Conservation (phyloP, 2,888 invertebrate species). For the Panopea generosa region DNA sequence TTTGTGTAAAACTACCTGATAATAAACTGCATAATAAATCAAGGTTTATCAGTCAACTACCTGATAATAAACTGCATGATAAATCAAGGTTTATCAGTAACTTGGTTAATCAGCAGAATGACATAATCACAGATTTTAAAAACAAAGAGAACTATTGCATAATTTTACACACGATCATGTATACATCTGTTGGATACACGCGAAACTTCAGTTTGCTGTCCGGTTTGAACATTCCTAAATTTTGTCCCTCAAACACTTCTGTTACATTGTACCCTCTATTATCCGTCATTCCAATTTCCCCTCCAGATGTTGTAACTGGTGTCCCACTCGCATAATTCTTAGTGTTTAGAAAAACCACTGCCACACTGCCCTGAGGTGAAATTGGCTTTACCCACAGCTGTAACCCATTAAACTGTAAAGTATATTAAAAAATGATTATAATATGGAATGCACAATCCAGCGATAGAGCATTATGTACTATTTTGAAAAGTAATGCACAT, state of each 20-base stretch:
- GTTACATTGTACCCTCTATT: conserved; percentile 75
- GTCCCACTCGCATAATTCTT: conserved; percentile 69
- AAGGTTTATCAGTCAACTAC: too few species aligned
- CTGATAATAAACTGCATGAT: too few species aligned
- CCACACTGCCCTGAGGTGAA: conserved; percentile 76
- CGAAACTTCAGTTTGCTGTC: conserved; percentile 59
- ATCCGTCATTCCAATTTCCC: conserved; percentile 69
- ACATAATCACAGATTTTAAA: too few species aligned
- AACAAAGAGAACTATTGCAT: too few species aligned
- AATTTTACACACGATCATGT: conserved; percentile 53
- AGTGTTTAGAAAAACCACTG: conserved; percentile 78
- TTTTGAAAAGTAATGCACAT: too few species aligned
- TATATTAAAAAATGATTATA: too few species aligned
- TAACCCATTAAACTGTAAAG: conserved; percentile 64
- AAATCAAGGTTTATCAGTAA: too few species aligned
- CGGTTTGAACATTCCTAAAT: conserved; percentile 69
- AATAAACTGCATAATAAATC: too few species aligned
- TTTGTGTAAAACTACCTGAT: too few species aligned
- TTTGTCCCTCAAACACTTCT: conserved; percentile 78
- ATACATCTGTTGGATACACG: conserved; percentile 68
- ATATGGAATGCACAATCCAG: too few species aligned
- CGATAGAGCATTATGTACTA: too few species aligned
- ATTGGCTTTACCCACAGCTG: conserved; percentile 94
- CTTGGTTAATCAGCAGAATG: too few species aligned
- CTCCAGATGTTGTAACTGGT: conserved; percentile 58